Percentiles rank a stretch among this genome's conserved stretches.
These are phyloP conservation scores for Mizuhopecten yessoensis DNA, from an alignment of 1,140 invertebrate species.

Conservation along the genomic window DNA sequence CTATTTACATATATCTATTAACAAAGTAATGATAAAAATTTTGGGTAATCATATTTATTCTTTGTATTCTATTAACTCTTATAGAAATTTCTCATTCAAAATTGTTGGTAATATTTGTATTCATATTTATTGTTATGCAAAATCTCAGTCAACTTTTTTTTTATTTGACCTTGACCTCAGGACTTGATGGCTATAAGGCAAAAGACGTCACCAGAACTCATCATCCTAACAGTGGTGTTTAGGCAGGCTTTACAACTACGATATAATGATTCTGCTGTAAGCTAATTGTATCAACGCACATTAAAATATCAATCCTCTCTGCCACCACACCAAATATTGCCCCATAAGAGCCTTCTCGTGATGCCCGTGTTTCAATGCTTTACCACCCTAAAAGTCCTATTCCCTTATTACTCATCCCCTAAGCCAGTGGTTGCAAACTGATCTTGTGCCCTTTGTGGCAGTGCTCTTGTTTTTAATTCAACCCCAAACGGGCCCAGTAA, in stretches of 20 bases:
- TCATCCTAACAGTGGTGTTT: not conserved
- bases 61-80: too few relatives aligned
- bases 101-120: too few relatives aligned
- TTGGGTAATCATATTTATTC: too few relatives aligned
- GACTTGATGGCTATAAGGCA: not conserved
- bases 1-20: too few relatives aligned
- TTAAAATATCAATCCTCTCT: constrained; percentile 21
- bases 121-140: too few relatives aligned
- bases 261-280: constrained; percentile 12
- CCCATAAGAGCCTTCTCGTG: not conserved
- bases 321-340: not conserved
- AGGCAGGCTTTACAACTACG: not conserved
- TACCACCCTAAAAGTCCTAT: constrained; percentile 25
- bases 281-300: constrained; percentile 34
- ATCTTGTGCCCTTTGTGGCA: not conserved
- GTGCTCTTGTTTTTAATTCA: not conserved
- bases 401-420: constrained; percentile 17
- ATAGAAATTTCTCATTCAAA: too few relatives aligned
- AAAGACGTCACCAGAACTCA: not conserved
- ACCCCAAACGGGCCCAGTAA: not conserved
- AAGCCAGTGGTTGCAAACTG: not conserved
- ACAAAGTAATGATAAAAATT: too few relatives aligned
- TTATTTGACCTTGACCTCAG: not conserved
- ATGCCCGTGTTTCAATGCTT: not conserved
- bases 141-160: too few relatives aligned